Percentiles rank a stretch among this genome's conserved stretches.
Evolutionary conservation across 2,113 vertebrate genomes (phyloP).

Genomic region (Alces alces): DNA sequence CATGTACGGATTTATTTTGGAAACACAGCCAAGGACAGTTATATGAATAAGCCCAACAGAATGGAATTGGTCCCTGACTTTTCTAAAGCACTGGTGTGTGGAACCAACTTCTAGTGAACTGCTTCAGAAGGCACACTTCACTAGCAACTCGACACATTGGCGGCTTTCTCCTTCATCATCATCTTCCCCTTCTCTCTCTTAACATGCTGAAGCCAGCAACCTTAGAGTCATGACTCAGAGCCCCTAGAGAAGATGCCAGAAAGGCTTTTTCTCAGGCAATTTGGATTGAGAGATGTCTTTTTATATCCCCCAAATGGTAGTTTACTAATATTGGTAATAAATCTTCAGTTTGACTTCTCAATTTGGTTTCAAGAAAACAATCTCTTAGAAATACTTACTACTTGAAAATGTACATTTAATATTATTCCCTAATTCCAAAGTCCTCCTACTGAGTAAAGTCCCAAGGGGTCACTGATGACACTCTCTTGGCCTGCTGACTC

Average conservation of each 20-base stretch:
- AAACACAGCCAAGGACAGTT: background rate
- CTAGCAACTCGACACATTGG: background rate
- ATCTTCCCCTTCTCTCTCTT: background rate
- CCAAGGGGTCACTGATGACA: background rate
- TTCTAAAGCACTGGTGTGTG: background rate
- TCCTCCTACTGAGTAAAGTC: background rate
- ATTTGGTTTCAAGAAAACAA: constrained; percentile 11
- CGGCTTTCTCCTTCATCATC: background rate
- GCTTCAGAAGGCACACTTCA: background rate
- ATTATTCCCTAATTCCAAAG: background rate
- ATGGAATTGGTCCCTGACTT: background rate
- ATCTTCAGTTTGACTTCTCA: background rate
- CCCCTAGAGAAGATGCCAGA: background rate
- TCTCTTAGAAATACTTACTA: background rate
- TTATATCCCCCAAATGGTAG: background rate
- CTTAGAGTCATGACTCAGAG: background rate
- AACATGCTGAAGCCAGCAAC: background rate
- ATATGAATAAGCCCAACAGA: background rate
- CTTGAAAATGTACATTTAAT: background rate
- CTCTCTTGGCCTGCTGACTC: background rate
- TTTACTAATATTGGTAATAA: constrained; percentile 23
- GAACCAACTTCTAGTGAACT: background rate
- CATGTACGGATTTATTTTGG: background rate
- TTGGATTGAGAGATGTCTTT: background rate
- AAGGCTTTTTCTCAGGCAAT: background rate